Conservation (phyloP, 2,888 invertebrate species). For the Cephonodes hylas region DNA sequence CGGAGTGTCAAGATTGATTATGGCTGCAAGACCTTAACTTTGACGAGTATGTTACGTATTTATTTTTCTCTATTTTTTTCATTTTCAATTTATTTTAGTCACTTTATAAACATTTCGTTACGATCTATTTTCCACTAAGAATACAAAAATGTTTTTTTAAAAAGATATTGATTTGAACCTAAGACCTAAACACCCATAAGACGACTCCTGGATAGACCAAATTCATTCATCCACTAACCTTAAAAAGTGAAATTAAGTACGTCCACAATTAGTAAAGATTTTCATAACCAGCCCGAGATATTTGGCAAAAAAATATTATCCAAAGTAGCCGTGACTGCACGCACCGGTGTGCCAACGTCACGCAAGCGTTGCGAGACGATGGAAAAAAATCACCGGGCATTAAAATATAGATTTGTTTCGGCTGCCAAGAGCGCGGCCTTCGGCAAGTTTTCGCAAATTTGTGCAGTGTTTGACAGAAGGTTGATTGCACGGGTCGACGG, state of each 20-base stretch:
- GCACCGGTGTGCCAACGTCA: conserved; percentile 60
- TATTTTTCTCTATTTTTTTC: too few relatives aligned
- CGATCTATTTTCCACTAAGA: too few relatives aligned
- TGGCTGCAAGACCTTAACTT: too few relatives aligned
- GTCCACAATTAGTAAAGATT: background rate
- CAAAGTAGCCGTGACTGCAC: conserved; percentile 39
- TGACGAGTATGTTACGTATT: too few relatives aligned
- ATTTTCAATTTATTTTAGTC: too few relatives aligned
- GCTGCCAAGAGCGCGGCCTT: conserved; percentile 64
- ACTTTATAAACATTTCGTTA: too few relatives aligned
- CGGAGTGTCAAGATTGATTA: too few relatives aligned
- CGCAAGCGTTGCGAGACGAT: conserved; percentile 55
- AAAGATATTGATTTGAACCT: too few relatives aligned
- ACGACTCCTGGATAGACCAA: too few relatives aligned
- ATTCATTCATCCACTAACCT: background rate
- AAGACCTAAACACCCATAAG: too few relatives aligned
- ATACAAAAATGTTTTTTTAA: too few relatives aligned
- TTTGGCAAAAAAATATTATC: conserved; percentile 23
- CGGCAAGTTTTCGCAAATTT: conserved; percentile 60
- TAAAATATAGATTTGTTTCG: conserved; percentile 73
- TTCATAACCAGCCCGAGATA: conserved; percentile 10
- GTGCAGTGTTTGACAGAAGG: conserved; percentile 33
- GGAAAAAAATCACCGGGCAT: conserved; percentile 53
- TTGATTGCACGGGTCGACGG: conserved; percentile 58
- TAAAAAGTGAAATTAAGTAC: conserved; percentile 4